Evolutionary conservation across 53 echinoderm and acorn worm species (phyloP).

Genomic region (Actinopyga echinites): DNA sequence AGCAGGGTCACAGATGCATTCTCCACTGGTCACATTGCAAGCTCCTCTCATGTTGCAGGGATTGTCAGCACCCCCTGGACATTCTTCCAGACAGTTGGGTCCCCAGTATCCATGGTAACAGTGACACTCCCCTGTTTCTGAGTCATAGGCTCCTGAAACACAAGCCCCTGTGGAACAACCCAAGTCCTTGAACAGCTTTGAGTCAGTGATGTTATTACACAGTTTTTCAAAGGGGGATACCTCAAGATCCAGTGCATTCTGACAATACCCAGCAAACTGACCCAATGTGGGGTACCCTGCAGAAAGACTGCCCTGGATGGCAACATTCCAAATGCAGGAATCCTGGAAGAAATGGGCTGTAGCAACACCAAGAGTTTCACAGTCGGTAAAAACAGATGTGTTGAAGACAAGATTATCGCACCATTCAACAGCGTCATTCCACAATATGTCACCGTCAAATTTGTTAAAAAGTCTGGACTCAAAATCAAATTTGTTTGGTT

Average conservation of each 20-base stretch:
- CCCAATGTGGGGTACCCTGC: slow-evolving; percentile 29
- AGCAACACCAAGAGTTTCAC: slow-evolving; percentile 59
- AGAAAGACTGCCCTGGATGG: slow-evolving; percentile 28
- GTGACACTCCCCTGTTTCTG: slow-evolving; percentile 50
- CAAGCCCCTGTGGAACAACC: slow-evolving; percentile 68
- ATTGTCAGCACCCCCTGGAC: slow-evolving; percentile 71
- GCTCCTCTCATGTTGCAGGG: slow-evolving; percentile 77
- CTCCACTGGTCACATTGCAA: slow-evolving; percentile 69
- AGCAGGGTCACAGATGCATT: slow-evolving; percentile 72
- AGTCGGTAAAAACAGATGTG: slow-evolving; percentile 46
- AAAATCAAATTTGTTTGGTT: slow-evolving; percentile 26
- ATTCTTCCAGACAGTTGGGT: slow-evolving; percentile 49
- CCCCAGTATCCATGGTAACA: slow-evolving; percentile 89
- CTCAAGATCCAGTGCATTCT: slow-evolving; percentile 54
- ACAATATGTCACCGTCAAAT: slow-evolving; percentile 44
- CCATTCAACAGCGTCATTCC: slow-evolving; percentile 51
- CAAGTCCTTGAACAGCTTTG: slow-evolving; percentile 57
- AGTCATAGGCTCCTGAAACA: slow-evolving; percentile 61
- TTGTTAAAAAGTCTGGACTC: slow-evolving; percentile 52
- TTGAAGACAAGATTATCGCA: slow-evolving; percentile 67
- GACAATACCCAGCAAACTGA: slow-evolving; percentile 69
- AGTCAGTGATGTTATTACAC: slow-evolving; percentile 65
- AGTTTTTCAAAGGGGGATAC: slow-evolving; percentile 47
- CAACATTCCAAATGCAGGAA: slow-evolving; percentile 68
- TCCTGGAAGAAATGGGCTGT: slow-evolving; percentile 71